Evolutionary conservation across 2,888 invertebrate species (phyloP), one percentile per base, ranked within the genome.

Genomic region (Melipona bicolor): DNA sequence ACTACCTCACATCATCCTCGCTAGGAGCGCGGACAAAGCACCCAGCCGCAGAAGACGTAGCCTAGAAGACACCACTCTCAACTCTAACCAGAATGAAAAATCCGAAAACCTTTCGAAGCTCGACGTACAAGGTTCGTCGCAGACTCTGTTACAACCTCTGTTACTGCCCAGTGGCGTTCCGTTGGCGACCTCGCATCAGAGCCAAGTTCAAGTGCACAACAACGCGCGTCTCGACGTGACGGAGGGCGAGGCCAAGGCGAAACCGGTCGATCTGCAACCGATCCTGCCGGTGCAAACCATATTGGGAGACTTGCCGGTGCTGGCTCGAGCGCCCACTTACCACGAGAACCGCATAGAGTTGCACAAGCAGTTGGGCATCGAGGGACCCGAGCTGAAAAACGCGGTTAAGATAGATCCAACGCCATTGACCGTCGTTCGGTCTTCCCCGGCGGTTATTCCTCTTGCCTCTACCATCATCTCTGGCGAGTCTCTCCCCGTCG

Each of bases 21-120:
- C 96, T 78, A 96, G 95, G 91, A 94, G 95, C 65, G 95, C 94
- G 62, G 96, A 95, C 89, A 52, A 73, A 19, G 79, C 77, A n/a
- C 19, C 54, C 4, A 82, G 70, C n/a, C 81, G 85, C 77, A 79
- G 24, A 13, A 86, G 71, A 50, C 89, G 88, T 15, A 79, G 79
- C 69, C 4, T 21, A 5, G 17, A 59, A 17, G 19, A 43, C 0
- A 24, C 59, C 4, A 65, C 0, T 21, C 54, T 77, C 64, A 71
- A 11, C 54, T 17, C 21, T n/a, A n/a, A 19, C 21, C 21, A 32
- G 5, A 19, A 4, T 1, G 21, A 21, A 4, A 19, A 13, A 21
- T 19, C 27, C 4, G 5, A 19, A 4, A 4, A 43, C 32, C 4
- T n/a, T 0, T 87, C 90, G 79, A 87, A 86, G 19, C 80, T 70